A percentile compares a stretch with the other conserved stretches of the same genome.
Conservation (phyloP, 2,888 invertebrate genomes). For the Diplazon laetatorius region DNA sequence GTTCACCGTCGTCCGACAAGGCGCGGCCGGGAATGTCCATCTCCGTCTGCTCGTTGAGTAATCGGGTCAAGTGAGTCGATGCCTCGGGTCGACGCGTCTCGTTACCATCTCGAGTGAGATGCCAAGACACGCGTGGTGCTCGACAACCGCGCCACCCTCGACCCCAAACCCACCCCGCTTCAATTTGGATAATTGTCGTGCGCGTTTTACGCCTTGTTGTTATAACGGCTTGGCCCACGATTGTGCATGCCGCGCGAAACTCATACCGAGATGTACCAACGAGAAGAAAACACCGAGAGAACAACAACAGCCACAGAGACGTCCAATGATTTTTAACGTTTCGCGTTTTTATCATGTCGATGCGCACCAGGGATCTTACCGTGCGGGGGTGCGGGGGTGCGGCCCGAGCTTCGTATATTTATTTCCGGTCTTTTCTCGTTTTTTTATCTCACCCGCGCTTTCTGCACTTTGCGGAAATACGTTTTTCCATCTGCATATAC, state of each 20-base stretch:
- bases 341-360: too few relatives aligned
- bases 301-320: too few relatives aligned
- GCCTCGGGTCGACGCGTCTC: conserved; percentile 52
- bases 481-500: not conserved
- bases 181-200: conserved; percentile 64
- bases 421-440: conserved; percentile 7
- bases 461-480: conserved; percentile 29
- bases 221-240: conserved; percentile 28
- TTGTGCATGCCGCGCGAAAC: not conserved
- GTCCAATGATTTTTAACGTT: too few relatives aligned
- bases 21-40: conserved; percentile 7
- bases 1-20: conserved; percentile 6
- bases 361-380: conserved; percentile 22
- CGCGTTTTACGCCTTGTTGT: conserved; percentile 49
- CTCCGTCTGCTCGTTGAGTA: conserved; percentile 60
- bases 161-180: conserved; percentile 40
- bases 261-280: too few relatives aligned
- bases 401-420: conserved; percentile 8
- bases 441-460: not conserved
- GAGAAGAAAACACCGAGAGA: too few relatives aligned
- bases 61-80: conserved; percentile 65
- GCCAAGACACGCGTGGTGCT: not conserved
- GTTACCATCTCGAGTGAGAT: conserved; percentile 33
- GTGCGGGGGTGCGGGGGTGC: too few relatives aligned
- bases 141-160: not conserved